A percentile compares a stretch with the other conserved stretches of the same genome.
These are phyloP conservation scores for Toxotes jaculatrix DNA, from an alignment of 2,113 vertebrate genomes.

Conservation along the genomic window DNA sequence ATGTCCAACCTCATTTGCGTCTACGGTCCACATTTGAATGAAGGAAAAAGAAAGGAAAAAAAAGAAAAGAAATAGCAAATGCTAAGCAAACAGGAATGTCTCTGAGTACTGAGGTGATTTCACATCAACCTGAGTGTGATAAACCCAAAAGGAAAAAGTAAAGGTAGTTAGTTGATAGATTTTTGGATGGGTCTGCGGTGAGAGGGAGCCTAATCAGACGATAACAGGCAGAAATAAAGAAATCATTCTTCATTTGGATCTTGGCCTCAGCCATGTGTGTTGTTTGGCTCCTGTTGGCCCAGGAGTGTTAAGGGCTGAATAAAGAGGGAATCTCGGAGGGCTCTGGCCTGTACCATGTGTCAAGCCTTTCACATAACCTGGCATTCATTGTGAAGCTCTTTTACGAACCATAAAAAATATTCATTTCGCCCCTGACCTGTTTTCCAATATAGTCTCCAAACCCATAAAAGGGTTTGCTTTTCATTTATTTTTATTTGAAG, in stretches of 20 bases:
- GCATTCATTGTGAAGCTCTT: slow-evolving; percentile 78
- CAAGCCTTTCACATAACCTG: slow-evolving; percentile 78
- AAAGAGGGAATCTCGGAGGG: slow-evolving; percentile 60
- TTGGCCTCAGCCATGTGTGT: slow-evolving; percentile 47
- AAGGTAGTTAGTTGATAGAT: slow-evolving; percentile 20
- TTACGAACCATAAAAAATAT: slow-evolving; percentile 81
- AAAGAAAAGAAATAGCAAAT: neutral
- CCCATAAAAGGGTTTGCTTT: slow-evolving; percentile 83
- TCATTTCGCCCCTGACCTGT: slow-evolving; percentile 74
- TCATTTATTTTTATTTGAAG: slow-evolving; percentile 80
- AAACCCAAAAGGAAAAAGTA: slow-evolving; percentile 14
- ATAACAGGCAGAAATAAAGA: slow-evolving; percentile 72
- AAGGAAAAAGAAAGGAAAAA: neutral
- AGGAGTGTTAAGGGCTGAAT: slow-evolving; percentile 49
- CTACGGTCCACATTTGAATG: neutral
- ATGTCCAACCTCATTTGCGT: neutral
- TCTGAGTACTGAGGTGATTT: neutral
- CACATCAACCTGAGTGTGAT: slow-evolving; percentile 9
- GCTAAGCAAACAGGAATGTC: neutral
- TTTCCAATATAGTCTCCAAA: slow-evolving; percentile 83
- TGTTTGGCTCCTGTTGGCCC: slow-evolving; percentile 61
- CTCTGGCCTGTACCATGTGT: slow-evolving; percentile 68
- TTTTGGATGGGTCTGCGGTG: slow-evolving; percentile 23
- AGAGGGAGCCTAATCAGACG: slow-evolving; percentile 61
- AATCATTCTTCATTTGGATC: slow-evolving; percentile 62